Base-by-base conservation (phyloP, 2,888 invertebrate genomes). In the Strigamia transsilvanica region DNA sequence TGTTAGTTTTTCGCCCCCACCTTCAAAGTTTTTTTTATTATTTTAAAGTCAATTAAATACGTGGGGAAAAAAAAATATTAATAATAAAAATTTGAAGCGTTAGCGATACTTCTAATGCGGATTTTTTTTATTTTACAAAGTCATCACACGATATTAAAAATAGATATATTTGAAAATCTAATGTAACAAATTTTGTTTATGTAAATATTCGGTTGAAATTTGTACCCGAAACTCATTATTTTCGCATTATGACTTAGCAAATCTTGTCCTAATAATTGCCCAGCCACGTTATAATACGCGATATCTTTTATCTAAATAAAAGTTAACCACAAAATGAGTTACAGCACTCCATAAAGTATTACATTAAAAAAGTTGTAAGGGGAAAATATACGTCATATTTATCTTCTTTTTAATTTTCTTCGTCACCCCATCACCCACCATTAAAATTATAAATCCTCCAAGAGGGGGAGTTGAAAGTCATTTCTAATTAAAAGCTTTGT, bases 401-500 rank as follows among this genome's bases (percentile, higher is more conserved):
- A 73, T 32, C 73, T 32, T 13, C 73, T 73, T 73, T 73, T 73
- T 27, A 73, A 27, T 32, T 73, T 27, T 73, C 32, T 73, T 73
- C 32, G 12, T 73, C 73, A 27, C 27, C 32, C 27, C 73, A 32
- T 73, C 73, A 73, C 73, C 73, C 32, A 73, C 73, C 32, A 73
- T 73, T 73, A 73, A 73, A 73, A 27, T 73, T 73, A 73, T 73
- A 73, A 73, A 73, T 73, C 73, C 73, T 73, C 73, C 32, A 73
- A 73, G 32, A 66, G 61, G 73, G 73, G 73, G 73, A 73, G 73
- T 73, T 73, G 73, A 73, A 73, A 73, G 73, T 73, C 73, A 73
- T 73, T 73, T 73, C 73, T 73, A 73, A 73, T 73, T 73, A 73
- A 73, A 73, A 73, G 73, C 73, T 73, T 73, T 73, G 73, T 73